Conservation (phyloP, 2,113 vertebrate genomes). For the Hoplias malabaricus region DNA sequence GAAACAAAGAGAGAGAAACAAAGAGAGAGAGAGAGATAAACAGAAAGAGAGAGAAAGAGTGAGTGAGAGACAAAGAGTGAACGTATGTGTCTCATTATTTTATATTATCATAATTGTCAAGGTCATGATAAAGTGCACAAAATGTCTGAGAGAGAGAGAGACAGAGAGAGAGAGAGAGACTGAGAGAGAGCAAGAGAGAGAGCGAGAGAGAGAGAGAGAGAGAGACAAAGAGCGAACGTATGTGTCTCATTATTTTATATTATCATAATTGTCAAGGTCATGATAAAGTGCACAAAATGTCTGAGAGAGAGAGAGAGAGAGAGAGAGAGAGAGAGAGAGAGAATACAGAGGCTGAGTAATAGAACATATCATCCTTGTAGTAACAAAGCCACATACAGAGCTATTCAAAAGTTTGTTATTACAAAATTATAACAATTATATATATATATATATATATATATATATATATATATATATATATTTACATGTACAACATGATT, state of each 20-base stretch:
- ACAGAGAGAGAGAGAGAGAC: background rate
- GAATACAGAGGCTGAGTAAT: background rate
- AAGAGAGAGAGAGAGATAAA: background rate
- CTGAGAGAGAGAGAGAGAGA: background rate
- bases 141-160: too few relatives aligned
- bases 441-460: too few relatives aligned
- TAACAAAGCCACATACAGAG: too few relatives aligned
- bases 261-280: background rate
- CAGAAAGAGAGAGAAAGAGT: background rate
- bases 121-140: slow-evolving; percentile 33
- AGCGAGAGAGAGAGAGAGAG: background rate
- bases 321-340: too few relatives aligned
- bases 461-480: too few relatives aligned
- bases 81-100: background rate
- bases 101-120: background rate
- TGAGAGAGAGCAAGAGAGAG: background rate
- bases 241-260: background rate
- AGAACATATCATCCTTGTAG: background rate
- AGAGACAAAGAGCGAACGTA: background rate
- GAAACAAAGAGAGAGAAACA: background rate
- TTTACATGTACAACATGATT: too few relatives aligned
- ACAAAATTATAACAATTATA: too few relatives aligned
- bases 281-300: background rate
- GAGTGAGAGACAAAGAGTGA: too few relatives aligned
- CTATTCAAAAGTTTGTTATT: too few relatives aligned